Evolutionary conservation across 2,113 vertebrate species (phyloP).

Genomic region (Gobio gobio): DNA sequence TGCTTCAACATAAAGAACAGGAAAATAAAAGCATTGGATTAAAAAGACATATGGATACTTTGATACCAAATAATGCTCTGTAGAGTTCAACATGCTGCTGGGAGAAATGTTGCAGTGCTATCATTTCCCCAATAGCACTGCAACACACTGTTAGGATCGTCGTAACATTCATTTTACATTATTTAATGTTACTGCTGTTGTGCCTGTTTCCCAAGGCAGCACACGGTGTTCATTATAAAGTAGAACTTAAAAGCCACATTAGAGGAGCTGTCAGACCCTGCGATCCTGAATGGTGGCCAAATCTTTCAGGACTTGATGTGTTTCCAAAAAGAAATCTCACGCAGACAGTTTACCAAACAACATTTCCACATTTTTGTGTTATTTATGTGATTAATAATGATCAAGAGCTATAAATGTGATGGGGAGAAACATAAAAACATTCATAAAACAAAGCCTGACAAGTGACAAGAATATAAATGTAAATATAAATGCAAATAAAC

Average conservation of each 20-base stretch:
- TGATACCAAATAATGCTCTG: conserved; percentile 16
- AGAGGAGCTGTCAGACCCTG: conserved; percentile 5
- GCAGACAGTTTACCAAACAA: conserved; percentile 12
- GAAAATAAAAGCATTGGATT: neutral
- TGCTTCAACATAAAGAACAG: neutral
- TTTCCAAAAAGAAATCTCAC: conserved; percentile 24
- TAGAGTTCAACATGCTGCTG: conserved; percentile 5
- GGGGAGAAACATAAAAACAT: neutral
- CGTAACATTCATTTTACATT: conserved; percentile 22
- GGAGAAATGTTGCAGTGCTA: conserved; percentile 20
- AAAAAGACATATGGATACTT: conserved; percentile 10
- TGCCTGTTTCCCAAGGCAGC: conserved; percentile 8
- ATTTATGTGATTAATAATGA: neutral
- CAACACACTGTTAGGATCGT: conserved; percentile 8
- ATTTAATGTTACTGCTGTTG: conserved; percentile 14
- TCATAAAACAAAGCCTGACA: neutral
- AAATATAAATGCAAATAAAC: conserved; percentile 8
- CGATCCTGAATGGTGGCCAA: conserved; percentile 12
- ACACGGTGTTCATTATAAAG: conserved; percentile 36
- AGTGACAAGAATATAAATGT: conserved; percentile 5
- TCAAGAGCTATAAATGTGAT: neutral
- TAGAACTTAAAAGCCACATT: conserved; percentile 42
- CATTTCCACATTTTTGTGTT: neutral
- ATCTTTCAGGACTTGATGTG: conserved; percentile 28
- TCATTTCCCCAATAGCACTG: conserved; percentile 12